Conservation (phyloP, 1,140 invertebrate species). For the Leptinotarsa lineolata region DNA sequence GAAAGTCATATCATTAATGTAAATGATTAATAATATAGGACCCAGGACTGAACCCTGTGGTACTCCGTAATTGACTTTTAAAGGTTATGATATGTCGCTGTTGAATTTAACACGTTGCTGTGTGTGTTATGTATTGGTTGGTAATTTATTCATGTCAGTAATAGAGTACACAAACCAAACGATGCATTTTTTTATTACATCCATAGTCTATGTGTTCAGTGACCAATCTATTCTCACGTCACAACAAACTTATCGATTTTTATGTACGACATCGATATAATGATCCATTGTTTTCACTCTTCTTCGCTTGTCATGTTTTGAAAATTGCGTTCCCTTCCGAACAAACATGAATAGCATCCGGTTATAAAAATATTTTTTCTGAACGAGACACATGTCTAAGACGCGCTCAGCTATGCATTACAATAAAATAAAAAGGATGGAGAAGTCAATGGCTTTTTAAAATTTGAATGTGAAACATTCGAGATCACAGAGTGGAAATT, state of each 20-base stretch:
- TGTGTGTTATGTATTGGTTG: too few relatives aligned
- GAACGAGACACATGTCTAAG: not conserved
- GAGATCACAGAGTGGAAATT: too few relatives aligned
- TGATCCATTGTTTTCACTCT: conserved; percentile 21
- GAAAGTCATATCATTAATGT: too few relatives aligned
- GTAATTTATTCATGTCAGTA: too few relatives aligned
- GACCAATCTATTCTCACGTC: conserved; percentile 7
- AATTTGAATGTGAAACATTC: too few relatives aligned
- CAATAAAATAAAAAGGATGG: not conserved
- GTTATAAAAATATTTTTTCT: conserved; percentile 16
- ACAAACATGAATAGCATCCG: conserved; percentile 24
- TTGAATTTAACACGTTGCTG: too few relatives aligned
- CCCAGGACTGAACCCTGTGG: too few relatives aligned
- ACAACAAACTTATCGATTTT: conserved; percentile 6
- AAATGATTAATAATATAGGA: too few relatives aligned
- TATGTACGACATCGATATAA: conserved; percentile 22
- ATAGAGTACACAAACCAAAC: too few relatives aligned
- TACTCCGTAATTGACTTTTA: too few relatives aligned
- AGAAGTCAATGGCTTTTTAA: not conserved
- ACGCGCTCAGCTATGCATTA: not conserved
- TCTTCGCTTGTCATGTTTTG: not conserved
- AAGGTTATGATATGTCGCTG: too few relatives aligned
- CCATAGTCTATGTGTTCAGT: not conserved
- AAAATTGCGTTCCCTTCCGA: conserved; percentile 1
- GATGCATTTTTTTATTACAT: not conserved